These are phyloP conservation scores for Xenopus borealis DNA, from an alignment of 2,113 vertebrate genomes.

Conservation along the genomic window DNA sequence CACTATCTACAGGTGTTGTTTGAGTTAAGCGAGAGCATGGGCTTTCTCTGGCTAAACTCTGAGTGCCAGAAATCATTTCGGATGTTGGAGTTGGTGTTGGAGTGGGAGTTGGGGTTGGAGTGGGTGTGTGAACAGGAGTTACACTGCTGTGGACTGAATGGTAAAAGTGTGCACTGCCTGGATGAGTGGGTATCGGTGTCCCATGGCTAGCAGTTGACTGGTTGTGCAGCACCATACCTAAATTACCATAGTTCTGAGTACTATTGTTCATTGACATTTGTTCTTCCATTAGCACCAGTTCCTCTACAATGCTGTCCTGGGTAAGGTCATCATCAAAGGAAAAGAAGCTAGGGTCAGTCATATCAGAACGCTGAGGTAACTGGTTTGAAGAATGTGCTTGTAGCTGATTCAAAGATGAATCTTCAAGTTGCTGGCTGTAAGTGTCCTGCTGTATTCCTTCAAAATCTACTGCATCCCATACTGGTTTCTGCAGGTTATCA, in stretches of 20 bases:
- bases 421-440: constrained; percentile 74
- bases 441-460: constrained; percentile 68
- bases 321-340: constrained; percentile 95
- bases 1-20: constrained; percentile 89
- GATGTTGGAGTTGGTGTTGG: constrained; percentile 85
- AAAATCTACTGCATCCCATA: constrained; percentile 65
- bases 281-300: constrained; percentile 97
- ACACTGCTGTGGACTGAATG: constrained; percentile 75
- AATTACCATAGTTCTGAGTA: constrained; percentile 72
- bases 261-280: constrained; percentile 87
- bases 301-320: constrained; percentile 97
- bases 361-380: constrained; percentile 73
- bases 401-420: constrained; percentile 66
- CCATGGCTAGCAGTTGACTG: constrained; percentile 67
- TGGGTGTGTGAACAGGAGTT: constrained; percentile 84
- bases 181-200: constrained; percentile 67
- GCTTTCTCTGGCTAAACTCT: constrained; percentile 82
- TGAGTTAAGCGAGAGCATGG: constrained; percentile 83
- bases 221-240: constrained; percentile 74
- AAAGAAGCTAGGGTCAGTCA: constrained; percentile 83
- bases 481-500: constrained; percentile 74
- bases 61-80: constrained; percentile 80
- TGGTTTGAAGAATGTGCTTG: constrained; percentile 73
- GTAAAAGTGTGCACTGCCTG: constrained; percentile 73
- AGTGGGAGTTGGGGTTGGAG: constrained; percentile 78